phyloP scores from a whole-genome alignment of 2,888 invertebrate species.

The Caenorhabditis virilis region DNA sequence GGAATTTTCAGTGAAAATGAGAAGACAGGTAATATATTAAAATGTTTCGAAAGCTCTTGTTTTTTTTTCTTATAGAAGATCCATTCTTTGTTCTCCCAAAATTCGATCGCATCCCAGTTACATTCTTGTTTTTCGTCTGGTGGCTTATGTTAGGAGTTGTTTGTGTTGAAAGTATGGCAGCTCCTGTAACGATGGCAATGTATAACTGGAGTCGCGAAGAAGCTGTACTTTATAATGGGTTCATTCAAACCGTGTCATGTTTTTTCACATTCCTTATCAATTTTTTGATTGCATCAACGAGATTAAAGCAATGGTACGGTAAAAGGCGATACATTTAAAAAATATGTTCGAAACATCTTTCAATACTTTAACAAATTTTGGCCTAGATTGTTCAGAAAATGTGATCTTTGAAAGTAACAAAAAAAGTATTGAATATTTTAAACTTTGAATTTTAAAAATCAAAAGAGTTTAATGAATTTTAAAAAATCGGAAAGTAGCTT shows the following conservation, averaged over 20 bases:
- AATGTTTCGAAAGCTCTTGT: background rate
- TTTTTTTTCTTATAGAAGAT: conserved; percentile 11
- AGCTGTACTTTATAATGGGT: conserved; percentile 43
- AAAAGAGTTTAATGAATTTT: background rate
- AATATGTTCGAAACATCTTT: too few species aligned
- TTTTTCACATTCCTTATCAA: conserved; percentile 30
- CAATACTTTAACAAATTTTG: too few species aligned
- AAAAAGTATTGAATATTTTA: too few species aligned
- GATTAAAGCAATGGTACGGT: conserved; percentile 14
- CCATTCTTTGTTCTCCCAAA: conserved; percentile 47
- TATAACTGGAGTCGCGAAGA: conserved; percentile 37
- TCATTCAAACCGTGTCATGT: conserved; percentile 40
- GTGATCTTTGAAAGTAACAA: too few species aligned
- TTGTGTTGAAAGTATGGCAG: conserved; percentile 40
- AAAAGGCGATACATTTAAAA: too few species aligned
- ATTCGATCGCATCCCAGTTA: conserved; percentile 35
- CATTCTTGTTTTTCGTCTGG: conserved; percentile 41
- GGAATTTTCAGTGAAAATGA: conserved; percentile 42
- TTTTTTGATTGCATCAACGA: conserved; percentile 28
- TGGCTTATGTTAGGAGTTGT: conserved; percentile 40
- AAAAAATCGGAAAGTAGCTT: too few species aligned
- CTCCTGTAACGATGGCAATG: conserved; percentile 44
- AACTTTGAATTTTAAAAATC: background rate
- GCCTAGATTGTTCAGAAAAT: too few species aligned
- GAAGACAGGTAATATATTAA: conserved; percentile 9